Base-by-base conservation (phyloP, 2,113 vertebrate species). In the Ceyx melanurus region DNA sequence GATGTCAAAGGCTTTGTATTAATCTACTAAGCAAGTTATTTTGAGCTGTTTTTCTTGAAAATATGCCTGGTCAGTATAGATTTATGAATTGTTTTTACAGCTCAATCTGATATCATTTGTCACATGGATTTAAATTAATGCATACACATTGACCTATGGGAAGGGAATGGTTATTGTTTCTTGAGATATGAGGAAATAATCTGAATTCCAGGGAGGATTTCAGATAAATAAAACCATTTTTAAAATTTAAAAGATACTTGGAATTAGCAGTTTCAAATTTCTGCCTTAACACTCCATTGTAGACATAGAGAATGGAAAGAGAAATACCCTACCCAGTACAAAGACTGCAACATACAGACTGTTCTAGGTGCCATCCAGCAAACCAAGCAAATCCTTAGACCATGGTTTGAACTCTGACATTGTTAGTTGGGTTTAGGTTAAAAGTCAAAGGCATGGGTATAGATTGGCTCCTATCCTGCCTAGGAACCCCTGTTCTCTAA, bases 1-100 rank as follows among this genome's bases (percentile, higher is more conserved):
- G 64, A 70, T 86, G 72, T 90, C 92, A 91, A 90, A 93, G 79
- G 46, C 51, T 78, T 86, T 81, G 25, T 82, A 64, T 88, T 83
- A n/a, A 83, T 95, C 88, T 88, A 82, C 65, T 88, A 64, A 81
- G 22, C 58, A 85, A 78, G 31, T 35, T 86, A 86, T 74, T 93
- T 92, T 60, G 37, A 71, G 61, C 9, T 12, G 12, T 50, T 64
- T 65, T 61, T 40, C 37, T 62, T 35, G 2, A 60, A 79, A 35
- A 64, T 76, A 28, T 53, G 80, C 65, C 35, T 2, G 1, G 43
- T 86, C 82, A 93, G 86, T 61, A 67, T 9, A 89, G 68, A 91
- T 81, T 51, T 65, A n/a, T 17, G 11, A 35, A 64, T 73, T 86
- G 9, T 18, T 84, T 82, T 74, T 86, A 81, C 51, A 83, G 48